Base-by-base conservation (phyloP, 2,797 vertebrate genomes). In the Sebastes trivittatus region DNA sequence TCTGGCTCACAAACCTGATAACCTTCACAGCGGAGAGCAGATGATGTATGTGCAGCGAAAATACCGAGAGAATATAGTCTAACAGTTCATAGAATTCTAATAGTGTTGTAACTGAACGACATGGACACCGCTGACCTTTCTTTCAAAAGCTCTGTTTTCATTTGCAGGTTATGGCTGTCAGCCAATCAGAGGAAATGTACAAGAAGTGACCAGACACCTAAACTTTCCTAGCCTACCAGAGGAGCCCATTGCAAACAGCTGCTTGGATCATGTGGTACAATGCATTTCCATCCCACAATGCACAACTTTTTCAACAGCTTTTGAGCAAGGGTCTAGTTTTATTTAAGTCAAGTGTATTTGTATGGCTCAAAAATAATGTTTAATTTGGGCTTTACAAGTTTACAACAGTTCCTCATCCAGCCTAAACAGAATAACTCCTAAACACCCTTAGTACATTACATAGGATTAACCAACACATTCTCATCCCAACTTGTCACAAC, bases 1-100 rank as follows among this genome's bases (percentile, higher is more conserved):
- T 61, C 32, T 1, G 58, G 72, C 74, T 83, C 68, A 16, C 64
- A 72, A 32, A 72, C 78, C 68, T 27, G 72, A 66, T 84, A 71
- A 87, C 68, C 76, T 46, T 75, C 86, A 36, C 59, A 20, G 55
- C 7, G 64, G 1, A 7, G 60, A 65, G 11, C 29, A 9, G 64
- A 64, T 66, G 52, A 83, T 72, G 71, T 16, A 67, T 55, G 73
- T 59, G 23, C 38, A 49, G 46, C 29, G 22, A 52, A 75, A 74
- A 46, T 11, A 65, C 52, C 58, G 34, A 29, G 20, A 75, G 9
- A 11, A 20, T 46, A 14, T 38, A 13, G 46, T 52, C 36, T 5
- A 23, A 9, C 34, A 64, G 11, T 54, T 72, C 61, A 58, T 6
- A 42, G 52, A 54, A 69, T 7, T 32, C 13, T 29, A 16, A 25